Percentiles rank a stretch among this genome's conserved stretches.
Conservation (phyloP, 1,140 invertebrate genomes). For the Cyphomyrmex costatus region DNA sequence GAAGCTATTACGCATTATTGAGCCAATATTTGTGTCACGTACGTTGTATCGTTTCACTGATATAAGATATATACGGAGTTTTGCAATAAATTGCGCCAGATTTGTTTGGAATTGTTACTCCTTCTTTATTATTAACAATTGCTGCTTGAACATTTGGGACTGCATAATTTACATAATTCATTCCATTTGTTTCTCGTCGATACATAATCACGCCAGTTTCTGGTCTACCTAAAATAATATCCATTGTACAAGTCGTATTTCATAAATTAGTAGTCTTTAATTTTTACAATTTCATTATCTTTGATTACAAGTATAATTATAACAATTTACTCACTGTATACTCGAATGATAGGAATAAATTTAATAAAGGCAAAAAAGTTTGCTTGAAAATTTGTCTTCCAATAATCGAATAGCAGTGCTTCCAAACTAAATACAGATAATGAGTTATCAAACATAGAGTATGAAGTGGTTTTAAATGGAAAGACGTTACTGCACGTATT, state of each 20-base stretch:
- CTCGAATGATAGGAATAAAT: background rate
- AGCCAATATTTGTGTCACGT: background rate
- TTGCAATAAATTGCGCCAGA: background rate
- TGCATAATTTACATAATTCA: background rate
- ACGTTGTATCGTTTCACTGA: background rate
- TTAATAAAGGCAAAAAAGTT: background rate
- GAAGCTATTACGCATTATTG: background rate
- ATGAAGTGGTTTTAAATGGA: no score
- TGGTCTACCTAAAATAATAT: background rate
- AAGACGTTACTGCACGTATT: background rate
- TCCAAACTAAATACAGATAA: background rate
- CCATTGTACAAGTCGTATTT: background rate
- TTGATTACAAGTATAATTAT: background rate
- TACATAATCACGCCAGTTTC: slow-evolving; percentile 22
- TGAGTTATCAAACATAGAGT: no score
- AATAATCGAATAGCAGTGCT: background rate
- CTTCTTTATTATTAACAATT: background rate
- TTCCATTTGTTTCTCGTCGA: background rate
- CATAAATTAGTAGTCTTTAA: background rate
- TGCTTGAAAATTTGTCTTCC: background rate
- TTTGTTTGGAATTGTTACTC: background rate
- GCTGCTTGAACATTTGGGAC: background rate
- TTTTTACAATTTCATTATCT: background rate
- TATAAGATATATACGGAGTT: background rate
- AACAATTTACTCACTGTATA: slow-evolving; percentile 16